These are phyloP conservation scores for Subacronicta megacephala DNA, from an alignment of 2,888 invertebrate genomes.

Conservation along the genomic window DNA sequence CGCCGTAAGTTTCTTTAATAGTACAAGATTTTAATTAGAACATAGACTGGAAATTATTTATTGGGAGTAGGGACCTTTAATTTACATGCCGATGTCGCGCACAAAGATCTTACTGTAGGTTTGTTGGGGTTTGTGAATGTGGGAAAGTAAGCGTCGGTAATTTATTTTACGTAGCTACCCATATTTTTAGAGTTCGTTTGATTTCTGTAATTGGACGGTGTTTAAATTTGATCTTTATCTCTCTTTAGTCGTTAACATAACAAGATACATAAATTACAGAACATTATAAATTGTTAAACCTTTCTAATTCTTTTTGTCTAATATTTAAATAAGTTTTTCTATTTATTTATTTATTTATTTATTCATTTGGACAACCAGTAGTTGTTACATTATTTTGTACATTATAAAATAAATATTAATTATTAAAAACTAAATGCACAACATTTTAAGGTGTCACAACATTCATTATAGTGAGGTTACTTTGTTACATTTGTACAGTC, in stretches of 20 bases:
- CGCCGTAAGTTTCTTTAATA: conserved; percentile 66
- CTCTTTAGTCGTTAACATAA: conserved; percentile 16
- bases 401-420: too few species aligned
- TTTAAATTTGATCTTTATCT: conserved; percentile 30
- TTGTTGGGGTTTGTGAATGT: conserved; percentile 27
- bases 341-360: too few species aligned
- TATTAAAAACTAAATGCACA: too few species aligned
- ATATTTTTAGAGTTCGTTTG: conserved; percentile 26
- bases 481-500: too few species aligned
- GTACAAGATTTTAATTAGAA: conserved; percentile 81
- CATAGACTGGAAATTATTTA: conserved; percentile 48
- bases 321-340: too few species aligned
- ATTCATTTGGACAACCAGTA: too few species aligned
- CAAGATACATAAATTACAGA: background rate
- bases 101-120: conserved; percentile 28
- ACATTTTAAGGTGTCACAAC: too few species aligned
- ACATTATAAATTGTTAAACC: background rate
- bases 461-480: too few species aligned
- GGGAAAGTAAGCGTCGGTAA: conserved; percentile 32
- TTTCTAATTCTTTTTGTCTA: background rate
- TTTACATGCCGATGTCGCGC: conserved; percentile 51
- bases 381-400: too few species aligned
- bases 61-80: conserved; percentile 31
- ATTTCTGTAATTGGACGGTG: conserved; percentile 26
- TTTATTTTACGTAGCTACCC: conserved; percentile 41